Evolutionary conservation across 1,140 invertebrate species (phyloP).

Genomic region (Thaumetopoea pityocampa): DNA sequence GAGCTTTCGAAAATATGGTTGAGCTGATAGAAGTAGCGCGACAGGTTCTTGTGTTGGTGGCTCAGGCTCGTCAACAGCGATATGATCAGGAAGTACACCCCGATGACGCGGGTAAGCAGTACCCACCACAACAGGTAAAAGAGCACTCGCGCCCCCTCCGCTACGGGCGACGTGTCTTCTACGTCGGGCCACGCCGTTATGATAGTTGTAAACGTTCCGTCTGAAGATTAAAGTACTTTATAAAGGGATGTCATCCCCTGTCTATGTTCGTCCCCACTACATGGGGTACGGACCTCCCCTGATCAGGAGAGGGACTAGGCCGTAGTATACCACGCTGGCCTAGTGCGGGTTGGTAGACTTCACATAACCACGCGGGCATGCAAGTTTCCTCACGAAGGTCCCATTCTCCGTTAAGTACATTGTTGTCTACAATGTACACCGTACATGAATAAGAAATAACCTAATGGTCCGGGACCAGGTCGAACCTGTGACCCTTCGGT

Average conservation of each 20-base stretch:
- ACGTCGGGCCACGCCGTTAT: conserved; percentile 41
- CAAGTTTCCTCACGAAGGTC: no score
- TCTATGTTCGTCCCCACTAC: no score
- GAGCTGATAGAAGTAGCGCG: conserved; percentile 40
- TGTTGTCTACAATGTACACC: no score
- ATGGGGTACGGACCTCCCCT: no score
- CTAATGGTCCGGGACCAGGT: no score
- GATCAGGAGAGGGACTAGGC: no score
- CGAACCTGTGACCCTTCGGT: no score
- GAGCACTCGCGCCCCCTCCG: conserved; percentile 23
- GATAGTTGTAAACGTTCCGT: conserved; percentile 36
- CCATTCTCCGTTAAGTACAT: no score
- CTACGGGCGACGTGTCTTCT: conserved; percentile 25
- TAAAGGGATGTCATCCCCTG: background rate
- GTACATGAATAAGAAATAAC: no score
- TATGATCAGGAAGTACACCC: conserved; percentile 31
- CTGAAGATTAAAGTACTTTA: conserved; percentile 25
- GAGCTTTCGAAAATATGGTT: conserved; percentile 31
- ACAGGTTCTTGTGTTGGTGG: conserved; percentile 42
- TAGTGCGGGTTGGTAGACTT: no score
- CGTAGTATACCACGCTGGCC: no score
- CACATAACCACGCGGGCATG: no score
- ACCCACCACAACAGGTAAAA: conserved; percentile 46
- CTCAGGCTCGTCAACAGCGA: conserved; percentile 27
- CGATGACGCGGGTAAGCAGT: conserved; percentile 29